phyloP scores from a whole-genome alignment of 2,797 vertebrate species.

The Chromis chromis region DNA sequence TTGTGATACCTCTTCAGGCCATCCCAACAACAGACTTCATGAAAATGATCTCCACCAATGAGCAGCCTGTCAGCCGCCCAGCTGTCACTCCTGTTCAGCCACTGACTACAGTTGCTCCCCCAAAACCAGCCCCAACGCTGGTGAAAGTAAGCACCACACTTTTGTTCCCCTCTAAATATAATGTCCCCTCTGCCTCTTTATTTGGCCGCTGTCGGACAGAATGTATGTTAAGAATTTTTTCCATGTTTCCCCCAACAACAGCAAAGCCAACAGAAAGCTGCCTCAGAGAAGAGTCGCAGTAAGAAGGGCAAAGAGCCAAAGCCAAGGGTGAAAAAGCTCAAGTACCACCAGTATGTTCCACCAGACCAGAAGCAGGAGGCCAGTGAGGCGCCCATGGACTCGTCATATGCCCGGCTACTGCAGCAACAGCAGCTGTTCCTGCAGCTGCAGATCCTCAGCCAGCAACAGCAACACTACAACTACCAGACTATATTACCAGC shows the following conservation, averaged over 20 bases:
- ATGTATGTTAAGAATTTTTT: not conserved
- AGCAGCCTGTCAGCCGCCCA: constrained; percentile 79
- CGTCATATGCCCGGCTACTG: constrained; percentile 94
- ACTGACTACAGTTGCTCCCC: constrained; percentile 75
- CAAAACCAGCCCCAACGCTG: constrained; percentile 89
- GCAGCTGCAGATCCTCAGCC: constrained; percentile 98
- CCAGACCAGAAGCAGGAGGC: constrained; percentile 97
- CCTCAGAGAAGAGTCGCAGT: constrained; percentile 92
- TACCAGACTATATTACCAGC: constrained; percentile 98
- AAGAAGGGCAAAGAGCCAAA: constrained; percentile 96
- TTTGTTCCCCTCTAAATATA: not conserved
- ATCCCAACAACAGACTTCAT: constrained; percentile 88
- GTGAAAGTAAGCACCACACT: constrained; percentile 88
- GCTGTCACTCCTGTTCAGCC: constrained; percentile 68
- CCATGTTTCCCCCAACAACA: constrained; percentile 63
- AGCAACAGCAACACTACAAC: constrained; percentile 98
- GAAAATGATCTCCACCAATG: constrained; percentile 84
- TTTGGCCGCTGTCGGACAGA: not conserved
- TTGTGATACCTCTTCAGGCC: constrained; percentile 75
- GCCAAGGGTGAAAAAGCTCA: constrained; percentile 94
- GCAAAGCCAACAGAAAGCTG: constrained; percentile 94
- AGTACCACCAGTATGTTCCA: constrained; percentile 99
- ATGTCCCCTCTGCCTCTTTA: not conserved
- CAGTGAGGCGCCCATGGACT: constrained; percentile 93
- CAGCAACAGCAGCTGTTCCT: constrained; percentile 99